These are phyloP conservation scores for Clarias fuscus DNA, from an alignment of 2,797 vertebrate genomes.

Conservation along the genomic window DNA sequence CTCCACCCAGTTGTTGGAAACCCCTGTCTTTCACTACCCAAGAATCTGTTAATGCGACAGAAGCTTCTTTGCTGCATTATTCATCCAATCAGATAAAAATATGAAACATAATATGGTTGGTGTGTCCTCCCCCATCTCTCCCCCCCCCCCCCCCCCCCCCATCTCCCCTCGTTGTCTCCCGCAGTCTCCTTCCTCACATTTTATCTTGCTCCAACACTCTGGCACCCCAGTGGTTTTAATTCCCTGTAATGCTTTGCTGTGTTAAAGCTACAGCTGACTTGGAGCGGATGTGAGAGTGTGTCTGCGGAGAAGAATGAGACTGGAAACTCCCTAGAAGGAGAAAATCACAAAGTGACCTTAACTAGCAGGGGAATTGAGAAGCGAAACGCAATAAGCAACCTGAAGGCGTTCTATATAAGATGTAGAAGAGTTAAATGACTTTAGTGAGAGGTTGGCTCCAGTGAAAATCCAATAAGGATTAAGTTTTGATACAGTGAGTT, in stretches of 20 bases:
- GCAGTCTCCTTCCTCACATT: slow-evolving; percentile 19
- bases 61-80: slow-evolving; percentile 68
- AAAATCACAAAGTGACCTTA: slow-evolving; percentile 29
- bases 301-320: slow-evolving; percentile 46
- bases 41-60: slow-evolving; percentile 60
- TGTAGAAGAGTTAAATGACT: slow-evolving; percentile 10
- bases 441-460: slow-evolving; percentile 17
- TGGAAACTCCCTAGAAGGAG: slow-evolving; percentile 13
- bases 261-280: slow-evolving; percentile 32
- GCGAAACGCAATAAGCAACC: slow-evolving; percentile 18
- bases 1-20: slow-evolving; percentile 41
- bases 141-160: background rate
- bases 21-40: slow-evolving; percentile 41
- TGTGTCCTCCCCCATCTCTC: slow-evolving; percentile 26
- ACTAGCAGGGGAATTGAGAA: slow-evolving; percentile 10
- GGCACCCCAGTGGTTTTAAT: slow-evolving; percentile 65
- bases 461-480: background rate
- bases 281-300: slow-evolving; percentile 55
- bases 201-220: slow-evolving; percentile 67
- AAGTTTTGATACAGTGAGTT: background rate
- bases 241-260: slow-evolving; percentile 62
- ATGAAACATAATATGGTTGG: slow-evolving; percentile 60
- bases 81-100: slow-evolving; percentile 69
- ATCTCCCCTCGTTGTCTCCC: slow-evolving; percentile 28
- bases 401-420: slow-evolving; percentile 2